These are phyloP conservation scores for Zygothrica quintamaculata DNA, from an alignment of 2,888 invertebrate genomes.

Conservation along the genomic window DNA sequence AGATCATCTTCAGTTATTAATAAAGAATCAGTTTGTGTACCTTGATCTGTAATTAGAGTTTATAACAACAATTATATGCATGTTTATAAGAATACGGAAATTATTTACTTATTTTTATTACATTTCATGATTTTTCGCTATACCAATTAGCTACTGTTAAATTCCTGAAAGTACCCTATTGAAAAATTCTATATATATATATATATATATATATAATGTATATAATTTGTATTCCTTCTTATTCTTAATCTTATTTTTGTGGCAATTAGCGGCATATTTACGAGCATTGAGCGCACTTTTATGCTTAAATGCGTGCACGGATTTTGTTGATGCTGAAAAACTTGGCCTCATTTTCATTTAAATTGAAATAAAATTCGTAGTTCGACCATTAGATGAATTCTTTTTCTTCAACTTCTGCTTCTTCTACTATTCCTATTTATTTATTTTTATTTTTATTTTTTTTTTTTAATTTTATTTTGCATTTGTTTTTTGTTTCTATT, in stretches of 20 bases:
- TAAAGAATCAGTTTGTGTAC: constrained; percentile 79
- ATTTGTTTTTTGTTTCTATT: constrained; percentile 21
- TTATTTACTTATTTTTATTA: constrained; percentile 23
- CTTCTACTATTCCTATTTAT: constrained; percentile 28
- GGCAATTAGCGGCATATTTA: constrained; percentile 64
- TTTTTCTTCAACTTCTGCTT: constrained; percentile 13
- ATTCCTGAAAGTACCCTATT: constrained; percentile 15
- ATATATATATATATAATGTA: not conserved
- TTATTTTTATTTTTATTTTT: constrained; percentile 17
- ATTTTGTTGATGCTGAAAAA: constrained; percentile 46
- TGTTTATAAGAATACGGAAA: constrained; percentile 50
- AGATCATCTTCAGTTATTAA: constrained; percentile 73
- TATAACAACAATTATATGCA: not conserved
- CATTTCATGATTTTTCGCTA: too few relatives aligned
- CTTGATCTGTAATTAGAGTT: constrained; percentile 67
- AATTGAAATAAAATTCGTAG: constrained; percentile 37
- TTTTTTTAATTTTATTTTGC: constrained; percentile 29
- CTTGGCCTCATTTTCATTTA: constrained; percentile 64
- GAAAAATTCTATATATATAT: too few relatives aligned
- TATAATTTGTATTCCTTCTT: constrained; percentile 3
- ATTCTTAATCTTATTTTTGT: not conserved
- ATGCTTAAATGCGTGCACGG: constrained; percentile 53
- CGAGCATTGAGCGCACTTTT: constrained; percentile 51
- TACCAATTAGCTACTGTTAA: constrained; percentile 49
- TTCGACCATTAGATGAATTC: constrained; percentile 10